Conservation (phyloP, 2,888 invertebrate genomes). For the Drosophila limbata region DNA sequence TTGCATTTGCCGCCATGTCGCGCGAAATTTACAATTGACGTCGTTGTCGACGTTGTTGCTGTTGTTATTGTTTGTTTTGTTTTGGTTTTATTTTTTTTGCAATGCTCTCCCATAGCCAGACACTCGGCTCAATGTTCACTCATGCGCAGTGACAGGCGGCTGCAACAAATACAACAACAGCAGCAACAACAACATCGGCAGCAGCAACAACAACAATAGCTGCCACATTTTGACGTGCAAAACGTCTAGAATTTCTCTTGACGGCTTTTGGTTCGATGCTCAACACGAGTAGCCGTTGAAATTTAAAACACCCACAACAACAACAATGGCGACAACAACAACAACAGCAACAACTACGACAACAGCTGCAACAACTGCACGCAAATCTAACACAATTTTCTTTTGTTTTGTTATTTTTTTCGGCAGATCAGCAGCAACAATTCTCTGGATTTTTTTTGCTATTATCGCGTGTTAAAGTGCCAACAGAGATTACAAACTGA, state of each 20-base stretch:
- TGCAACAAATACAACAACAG: constrained; percentile 18
- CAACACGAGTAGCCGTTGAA: constrained; percentile 76
- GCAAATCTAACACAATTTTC: constrained; percentile 11
- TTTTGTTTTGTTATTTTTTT: background rate
- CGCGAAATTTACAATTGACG: constrained; percentile 76
- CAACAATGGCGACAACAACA: constrained; percentile 37
- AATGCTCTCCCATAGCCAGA: constrained; percentile 43
- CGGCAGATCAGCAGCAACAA: background rate
- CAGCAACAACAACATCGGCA: constrained; percentile 24
- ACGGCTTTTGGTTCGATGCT: constrained; percentile 65
- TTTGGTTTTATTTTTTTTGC: constrained; percentile 32
- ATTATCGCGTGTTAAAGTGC: constrained; percentile 68
- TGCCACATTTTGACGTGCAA: constrained; percentile 72
- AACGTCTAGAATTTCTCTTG: constrained; percentile 79
- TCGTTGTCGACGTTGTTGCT: constrained; percentile 55
- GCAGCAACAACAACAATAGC: constrained; percentile 27
- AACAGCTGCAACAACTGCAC: constrained; percentile 33
- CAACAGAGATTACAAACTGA: constrained; percentile 8
- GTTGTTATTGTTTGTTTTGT: constrained; percentile 29
- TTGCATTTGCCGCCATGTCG: constrained; percentile 73
- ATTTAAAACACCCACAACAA: constrained; percentile 68
- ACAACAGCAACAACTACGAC: constrained; percentile 24
- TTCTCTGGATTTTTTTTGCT: constrained; percentile 7
- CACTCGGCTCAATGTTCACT: constrained; percentile 73
- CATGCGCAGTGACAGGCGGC: constrained; percentile 75